Evolutionary conservation across 2,113 vertebrate species (phyloP), one percentile per base, ranked within the genome.

Genomic region (Dolichotis patagonum): DNA sequence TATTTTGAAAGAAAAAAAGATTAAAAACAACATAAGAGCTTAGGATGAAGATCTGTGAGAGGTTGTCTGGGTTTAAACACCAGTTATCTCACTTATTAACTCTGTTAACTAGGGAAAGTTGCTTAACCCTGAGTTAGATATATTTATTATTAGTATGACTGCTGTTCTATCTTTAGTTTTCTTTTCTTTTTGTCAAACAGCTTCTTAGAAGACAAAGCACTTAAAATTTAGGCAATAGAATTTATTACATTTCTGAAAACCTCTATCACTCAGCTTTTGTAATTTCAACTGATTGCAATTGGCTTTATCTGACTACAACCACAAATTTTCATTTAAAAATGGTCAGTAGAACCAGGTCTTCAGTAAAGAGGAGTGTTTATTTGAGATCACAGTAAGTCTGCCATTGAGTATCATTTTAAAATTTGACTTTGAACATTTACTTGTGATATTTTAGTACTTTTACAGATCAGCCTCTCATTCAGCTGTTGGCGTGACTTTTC

Each of bases 241-340:
- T 30, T 26, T 73, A 88, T 22, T 84, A 41, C 2, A 75, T 11
- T 60, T 63, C 28, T 58, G 52, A 58, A 84, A 83, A 62, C 3
- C 26, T 28, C 16, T 10, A 22, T 63, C 32, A 71, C 9, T 87
- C 46, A 63, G 38, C 63, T 69, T 78, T 84, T 83, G 43, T 17
- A 86, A 78, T 65, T 87, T 94, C 65, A 92, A 9, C 14, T 62
- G 65, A 85, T 73, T 65, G 41, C 16, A 82, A 22, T 8, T 63
- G 41, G 73, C 69, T 78, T 95, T 67, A 90, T 41, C 26, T 92
- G 58, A 35, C 20, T 69, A 24, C 32, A 83, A 52, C 3, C 20
- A n/a, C 46, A 93, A 83, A 63, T 92, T 54, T 78, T 86, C 91
- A 65, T 90, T 85, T 63, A 75, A 35, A 94, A 86, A 56, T 75